These are phyloP conservation scores for Entelurus aequoreus DNA, from an alignment of 2,113 vertebrate species.

Conservation along the genomic window DNA sequence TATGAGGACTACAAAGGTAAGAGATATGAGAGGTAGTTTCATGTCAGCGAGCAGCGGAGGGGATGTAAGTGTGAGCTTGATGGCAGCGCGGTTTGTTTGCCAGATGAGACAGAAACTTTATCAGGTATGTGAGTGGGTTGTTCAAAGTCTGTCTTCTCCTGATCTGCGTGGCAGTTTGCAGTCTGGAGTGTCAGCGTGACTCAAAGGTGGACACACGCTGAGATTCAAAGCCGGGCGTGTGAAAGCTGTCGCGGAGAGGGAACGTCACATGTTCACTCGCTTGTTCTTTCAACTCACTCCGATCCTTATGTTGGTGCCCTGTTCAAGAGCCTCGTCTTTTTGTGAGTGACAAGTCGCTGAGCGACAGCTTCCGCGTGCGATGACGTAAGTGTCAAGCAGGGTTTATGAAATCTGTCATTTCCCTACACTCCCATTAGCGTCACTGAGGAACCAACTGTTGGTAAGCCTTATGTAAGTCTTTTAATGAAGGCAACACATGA, in stretches of 20 bases:
- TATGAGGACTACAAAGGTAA: neutral
- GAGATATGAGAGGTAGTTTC: neutral
- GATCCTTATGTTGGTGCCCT: neutral
- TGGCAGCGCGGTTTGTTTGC: neutral
- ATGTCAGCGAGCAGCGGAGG: neutral
- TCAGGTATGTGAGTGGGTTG: constrained; percentile 2
- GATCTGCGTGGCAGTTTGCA: neutral
- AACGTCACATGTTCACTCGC: neutral
- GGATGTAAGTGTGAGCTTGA: neutral
- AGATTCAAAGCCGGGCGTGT: neutral
- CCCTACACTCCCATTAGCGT: no score
- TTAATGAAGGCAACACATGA: no score
- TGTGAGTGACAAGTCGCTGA: neutral
- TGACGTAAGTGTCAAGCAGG: neutral
- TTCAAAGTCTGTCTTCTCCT: constrained; percentile 1
- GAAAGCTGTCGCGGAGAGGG: neutral
- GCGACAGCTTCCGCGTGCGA: neutral
- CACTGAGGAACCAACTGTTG: no score
- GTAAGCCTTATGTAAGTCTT: no score
- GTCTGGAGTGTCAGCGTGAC: neutral
- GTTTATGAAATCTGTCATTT: neutral
- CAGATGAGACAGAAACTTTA: neutral
- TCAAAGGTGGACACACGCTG: constrained; percentile 6
- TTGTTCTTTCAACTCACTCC: neutral
- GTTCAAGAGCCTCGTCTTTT: neutral